phyloP scores from a whole-genome alignment of 2,888 invertebrate species.

The Hirtodrosophila alboralis region DNA sequence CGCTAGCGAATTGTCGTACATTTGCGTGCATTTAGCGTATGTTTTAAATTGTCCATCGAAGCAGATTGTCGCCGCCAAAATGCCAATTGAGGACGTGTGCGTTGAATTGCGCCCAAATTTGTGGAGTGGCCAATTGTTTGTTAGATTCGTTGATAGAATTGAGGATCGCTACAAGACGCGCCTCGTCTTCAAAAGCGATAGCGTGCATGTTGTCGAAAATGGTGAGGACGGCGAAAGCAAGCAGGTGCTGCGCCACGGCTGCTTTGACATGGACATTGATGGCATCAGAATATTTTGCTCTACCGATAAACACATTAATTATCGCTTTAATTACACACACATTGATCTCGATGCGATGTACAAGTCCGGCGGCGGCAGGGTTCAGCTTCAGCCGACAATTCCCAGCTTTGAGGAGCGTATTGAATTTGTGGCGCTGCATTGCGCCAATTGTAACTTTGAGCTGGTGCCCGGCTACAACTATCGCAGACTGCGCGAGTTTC shows the following conservation, averaged over 20 bases:
- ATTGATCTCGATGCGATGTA: slow-evolving; percentile 44
- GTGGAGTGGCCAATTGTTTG: slow-evolving; percentile 76
- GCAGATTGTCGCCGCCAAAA: slow-evolving; percentile 27
- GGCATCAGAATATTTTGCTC: slow-evolving; percentile 68
- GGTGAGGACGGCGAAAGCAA: slow-evolving; percentile 30
- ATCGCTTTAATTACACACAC: slow-evolving; percentile 73
- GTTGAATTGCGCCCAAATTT: slow-evolving; percentile 81
- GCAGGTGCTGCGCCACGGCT: slow-evolving; percentile 53
- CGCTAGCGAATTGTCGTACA: slow-evolving; percentile 7
- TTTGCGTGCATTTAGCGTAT: slow-evolving; percentile 6
- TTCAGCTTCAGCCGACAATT: slow-evolving; percentile 27
- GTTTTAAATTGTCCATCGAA: slow-evolving; percentile 4
- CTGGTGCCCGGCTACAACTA: slow-evolving; percentile 49
- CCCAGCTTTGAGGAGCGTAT: slow-evolving; percentile 48
- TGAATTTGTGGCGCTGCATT: slow-evolving; percentile 49
- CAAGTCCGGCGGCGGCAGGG: slow-evolving; percentile 8
- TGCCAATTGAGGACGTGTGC: slow-evolving; percentile 73
- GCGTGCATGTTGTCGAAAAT: slow-evolving; percentile 69
- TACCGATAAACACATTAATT: slow-evolving; percentile 74
- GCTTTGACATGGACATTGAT: slow-evolving; percentile 69
- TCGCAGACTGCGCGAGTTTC: slow-evolving; percentile 77
- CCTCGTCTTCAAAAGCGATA: slow-evolving; percentile 44
- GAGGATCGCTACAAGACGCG: slow-evolving; percentile 40
- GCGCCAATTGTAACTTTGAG: slow-evolving; percentile 63
- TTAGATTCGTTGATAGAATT: slow-evolving; percentile 71